These are phyloP conservation scores for Buathra laborator DNA, from an alignment of 2,888 invertebrate species.

Conservation along the genomic window DNA sequence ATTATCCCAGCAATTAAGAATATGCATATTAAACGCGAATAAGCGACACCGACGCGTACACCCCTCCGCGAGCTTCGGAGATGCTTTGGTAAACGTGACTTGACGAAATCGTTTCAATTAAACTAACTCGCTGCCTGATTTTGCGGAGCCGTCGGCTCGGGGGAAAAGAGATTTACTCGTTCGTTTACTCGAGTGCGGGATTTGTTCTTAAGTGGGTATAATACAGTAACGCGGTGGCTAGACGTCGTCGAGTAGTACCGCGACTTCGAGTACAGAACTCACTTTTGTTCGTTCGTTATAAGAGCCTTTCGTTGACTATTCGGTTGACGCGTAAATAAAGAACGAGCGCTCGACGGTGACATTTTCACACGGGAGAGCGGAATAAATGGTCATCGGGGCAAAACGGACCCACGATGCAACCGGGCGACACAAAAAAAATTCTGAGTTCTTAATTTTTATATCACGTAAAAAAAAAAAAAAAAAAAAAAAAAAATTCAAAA, in stretches of 20 bases:
- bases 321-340: neutral
- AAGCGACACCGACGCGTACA: neutral
- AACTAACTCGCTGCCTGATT: conserved; percentile 44
- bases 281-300: neutral
- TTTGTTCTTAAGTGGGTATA: neutral
- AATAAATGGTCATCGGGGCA: neutral
- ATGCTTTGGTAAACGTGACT: conserved; percentile 72
- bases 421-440: too few species aligned
- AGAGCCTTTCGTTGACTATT: neutral
- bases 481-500: too few species aligned
- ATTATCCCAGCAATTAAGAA: conserved; percentile 78
- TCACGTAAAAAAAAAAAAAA: too few species aligned
- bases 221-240: neutral
- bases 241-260: neutral
- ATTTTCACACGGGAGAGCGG: neutral
- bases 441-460: too few species aligned
- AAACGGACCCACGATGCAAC: neutral
- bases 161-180: too few species aligned
- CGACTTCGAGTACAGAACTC: neutral
- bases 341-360: neutral
- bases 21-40: conserved; percentile 75
- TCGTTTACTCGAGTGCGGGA: too few species aligned
- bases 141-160: too few species aligned
- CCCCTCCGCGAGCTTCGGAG: neutral
- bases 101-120: conserved; percentile 76